Conservation (phyloP, 2,113 vertebrate species). For the Oncorhynchus tshawytscha region DNA sequence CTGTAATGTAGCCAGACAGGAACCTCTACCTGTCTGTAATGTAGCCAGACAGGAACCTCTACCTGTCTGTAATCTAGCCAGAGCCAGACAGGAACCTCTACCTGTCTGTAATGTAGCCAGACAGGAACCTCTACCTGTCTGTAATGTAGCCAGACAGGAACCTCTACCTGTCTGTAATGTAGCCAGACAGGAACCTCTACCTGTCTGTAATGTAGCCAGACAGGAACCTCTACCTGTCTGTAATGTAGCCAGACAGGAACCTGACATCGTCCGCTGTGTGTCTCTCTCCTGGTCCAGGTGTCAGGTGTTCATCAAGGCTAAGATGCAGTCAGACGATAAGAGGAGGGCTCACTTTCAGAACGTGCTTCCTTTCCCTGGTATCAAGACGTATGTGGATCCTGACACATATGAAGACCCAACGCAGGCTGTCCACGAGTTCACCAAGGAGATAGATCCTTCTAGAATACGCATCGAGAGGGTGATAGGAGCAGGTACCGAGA, state of each 20-base stretch:
- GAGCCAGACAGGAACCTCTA: too few relatives aligned
- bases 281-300: slow-evolving; percentile 75
- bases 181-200: too few relatives aligned
- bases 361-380: slow-evolving; percentile 88
- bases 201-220: too few relatives aligned
- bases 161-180: too few relatives aligned
- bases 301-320: slow-evolving; percentile 96
- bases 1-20: too few relatives aligned
- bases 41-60: too few relatives aligned
- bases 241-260: not conserved
- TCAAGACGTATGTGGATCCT: slow-evolving; percentile 96
- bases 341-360: slow-evolving; percentile 89
- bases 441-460: slow-evolving; percentile 95
- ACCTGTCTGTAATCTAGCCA: too few relatives aligned
- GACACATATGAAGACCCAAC: slow-evolving; percentile 96
- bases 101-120: too few relatives aligned
- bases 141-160: too few relatives aligned
- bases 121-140: too few relatives aligned
- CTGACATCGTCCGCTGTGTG: not conserved
- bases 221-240: too few relatives aligned
- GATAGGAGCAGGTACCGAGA: slow-evolving; percentile 84
- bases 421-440: slow-evolving; percentile 94
- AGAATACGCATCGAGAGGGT: slow-evolving; percentile 97
- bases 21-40: too few relatives aligned
- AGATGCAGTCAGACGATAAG: slow-evolving; percentile 97